A percentile compares a stretch with the other conserved stretches of the same genome.
Conservation (phyloP, 2,797 vertebrate species). For the Melanotaenia trifasciata region DNA sequence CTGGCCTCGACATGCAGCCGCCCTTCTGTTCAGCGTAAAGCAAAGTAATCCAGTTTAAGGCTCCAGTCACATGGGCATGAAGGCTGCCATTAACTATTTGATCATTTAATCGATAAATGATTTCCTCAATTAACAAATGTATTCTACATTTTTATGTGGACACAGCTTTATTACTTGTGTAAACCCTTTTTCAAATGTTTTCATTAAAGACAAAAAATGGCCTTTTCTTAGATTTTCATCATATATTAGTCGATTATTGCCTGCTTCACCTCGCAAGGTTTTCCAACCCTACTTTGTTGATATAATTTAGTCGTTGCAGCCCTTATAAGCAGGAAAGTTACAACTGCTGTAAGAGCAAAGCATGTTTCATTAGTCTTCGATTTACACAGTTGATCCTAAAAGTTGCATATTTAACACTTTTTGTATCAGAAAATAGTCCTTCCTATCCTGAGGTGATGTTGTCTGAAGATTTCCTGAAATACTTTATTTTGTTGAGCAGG, state of each 20-base stretch:
- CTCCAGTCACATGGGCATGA: neutral
- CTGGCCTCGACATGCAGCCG: neutral
- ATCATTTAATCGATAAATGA: neutral
- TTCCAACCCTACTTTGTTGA: neutral
- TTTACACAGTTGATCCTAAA: neutral
- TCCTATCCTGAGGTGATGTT: neutral
- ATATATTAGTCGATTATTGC: no score
- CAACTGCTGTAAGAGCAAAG: neutral
- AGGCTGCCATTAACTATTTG: neutral
- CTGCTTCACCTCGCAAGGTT: neutral
- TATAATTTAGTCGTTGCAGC: neutral
- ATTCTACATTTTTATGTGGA: neutral
- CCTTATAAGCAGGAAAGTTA: neutral
- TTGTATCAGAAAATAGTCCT: neutral
- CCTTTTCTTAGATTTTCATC: neutral
- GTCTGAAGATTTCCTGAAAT: neutral
- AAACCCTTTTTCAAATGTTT: neutral
- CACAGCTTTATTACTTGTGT: neutral
- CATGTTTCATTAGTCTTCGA: neutral
- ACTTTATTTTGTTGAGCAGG: slow-evolving; percentile 75
- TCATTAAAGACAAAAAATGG: neutral
- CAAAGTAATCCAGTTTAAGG: neutral
- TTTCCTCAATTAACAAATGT: neutral
- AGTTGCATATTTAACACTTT: neutral
- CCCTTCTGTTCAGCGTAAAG: neutral